phyloP scores from a whole-genome alignment of 2,797 vertebrate species.

The Salarias fasciatus region DNA sequence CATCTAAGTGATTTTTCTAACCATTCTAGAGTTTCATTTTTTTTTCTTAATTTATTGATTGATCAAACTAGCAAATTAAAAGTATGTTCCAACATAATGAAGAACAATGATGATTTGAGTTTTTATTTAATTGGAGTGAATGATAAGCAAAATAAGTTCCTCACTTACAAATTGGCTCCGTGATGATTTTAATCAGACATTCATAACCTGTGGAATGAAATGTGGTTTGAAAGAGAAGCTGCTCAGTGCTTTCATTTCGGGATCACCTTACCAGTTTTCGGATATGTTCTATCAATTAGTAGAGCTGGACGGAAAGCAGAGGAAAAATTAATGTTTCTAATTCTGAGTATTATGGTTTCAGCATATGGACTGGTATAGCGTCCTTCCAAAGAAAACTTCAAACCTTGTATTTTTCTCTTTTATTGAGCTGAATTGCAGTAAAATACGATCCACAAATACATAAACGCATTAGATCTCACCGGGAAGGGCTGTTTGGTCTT shows the following conservation, averaged over 20 bases:
- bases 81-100: slow-evolving; percentile 37
- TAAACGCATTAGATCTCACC: slow-evolving; percentile 79
- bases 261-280: slow-evolving; percentile 73
- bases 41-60: slow-evolving; percentile 34
- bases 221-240: slow-evolving; percentile 48
- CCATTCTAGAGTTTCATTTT: slow-evolving; percentile 23
- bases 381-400: slow-evolving; percentile 82
- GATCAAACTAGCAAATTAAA: slow-evolving; percentile 54
- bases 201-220: slow-evolving; percentile 30
- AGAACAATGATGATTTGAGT: slow-evolving; percentile 17
- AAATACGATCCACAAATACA: slow-evolving; percentile 81
- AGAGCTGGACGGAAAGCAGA: slow-evolving; percentile 67
- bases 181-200: slow-evolving; percentile 43
- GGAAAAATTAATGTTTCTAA: slow-evolving; percentile 81
- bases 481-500: slow-evolving; percentile 73
- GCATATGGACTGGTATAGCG: slow-evolving; percentile 66
- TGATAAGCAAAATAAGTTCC: slow-evolving; percentile 16
- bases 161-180: slow-evolving; percentile 27
- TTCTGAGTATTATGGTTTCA: slow-evolving; percentile 76
- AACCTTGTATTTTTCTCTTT: slow-evolving; percentile 78
- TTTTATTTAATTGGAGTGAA: slow-evolving; percentile 27
- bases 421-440: slow-evolving; percentile 80
- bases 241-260: slow-evolving; percentile 59
- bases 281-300: slow-evolving; percentile 81
- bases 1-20: slow-evolving; percentile 25